Base-by-base conservation (phyloP, 2,888 invertebrate genomes). In the Andricus curvator region DNA sequence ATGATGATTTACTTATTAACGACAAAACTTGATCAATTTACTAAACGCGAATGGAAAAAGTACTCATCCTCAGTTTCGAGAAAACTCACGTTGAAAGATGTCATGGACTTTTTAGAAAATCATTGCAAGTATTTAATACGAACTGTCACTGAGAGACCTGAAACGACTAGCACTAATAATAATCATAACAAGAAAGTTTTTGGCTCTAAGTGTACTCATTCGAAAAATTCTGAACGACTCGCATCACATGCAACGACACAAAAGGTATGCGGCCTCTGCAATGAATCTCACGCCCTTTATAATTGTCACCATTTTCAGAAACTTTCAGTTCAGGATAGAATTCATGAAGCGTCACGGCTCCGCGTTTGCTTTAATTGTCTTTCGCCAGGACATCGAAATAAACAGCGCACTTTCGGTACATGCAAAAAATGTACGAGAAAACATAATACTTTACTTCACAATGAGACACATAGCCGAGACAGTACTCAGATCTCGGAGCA, bases 61-160 rank as follows among this genome's bases (percentile, higher is more conserved):
- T 37, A 37, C 22, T n/a, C 44, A 13, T 44, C 67, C 13, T 44
- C n/a, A 4, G n/a, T 56, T 56, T 22, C 41, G 8, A 22, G 60
- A 6, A 25, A 25, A 25, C 25, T 25, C 25, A 25, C 25, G 25
- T 25, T 25, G 25, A 25, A 25, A 25, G 25, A 25, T 1, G 25
- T 25, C 1, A 25, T 25, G 25, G 25, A 25, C 25, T 25, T 25
- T 25, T 25, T 25, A 77, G 68, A 80, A 17, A 41, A 67, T 77
- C 80, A 80, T 80, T 80, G 80, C 33, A 80, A 77, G 37, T 80
- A 80, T 67, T 64, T 80, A 29, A 22, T 77, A 64, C 56, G 77
- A 29, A 48, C 77, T 6, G 22, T 48, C 11, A 25, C 4, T 9
- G 48, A 77, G 29, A 60, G 41, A 11, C 29, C 37, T 9, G 64